Evolutionary conservation across 2,888 invertebrate genomes (phyloP).

Genomic region (Plusia festucae): DNA sequence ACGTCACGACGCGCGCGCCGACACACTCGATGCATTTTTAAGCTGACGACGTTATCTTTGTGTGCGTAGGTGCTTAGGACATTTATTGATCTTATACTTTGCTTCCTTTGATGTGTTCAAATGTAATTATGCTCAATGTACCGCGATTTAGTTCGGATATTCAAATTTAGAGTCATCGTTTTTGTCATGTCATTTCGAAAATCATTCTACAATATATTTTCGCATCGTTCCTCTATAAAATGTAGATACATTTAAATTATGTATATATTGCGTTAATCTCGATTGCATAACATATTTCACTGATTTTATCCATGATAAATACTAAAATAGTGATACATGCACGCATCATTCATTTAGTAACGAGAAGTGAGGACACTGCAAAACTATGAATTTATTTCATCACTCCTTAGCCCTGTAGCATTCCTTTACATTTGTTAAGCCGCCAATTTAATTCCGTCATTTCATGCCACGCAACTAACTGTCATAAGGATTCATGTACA

Average conservation of each 20-base stretch:
- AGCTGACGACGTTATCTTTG: conserved; percentile 55
- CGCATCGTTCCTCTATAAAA: conserved; percentile 44
- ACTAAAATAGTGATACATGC: conserved; percentile 34
- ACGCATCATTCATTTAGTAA: conserved; percentile 33
- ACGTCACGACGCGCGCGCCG: conserved; percentile 32
- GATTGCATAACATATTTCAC: conserved; percentile 58
- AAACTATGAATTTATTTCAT: conserved; percentile 30
- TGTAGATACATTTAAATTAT: conserved; percentile 48
- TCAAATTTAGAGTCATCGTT: conserved; percentile 56
- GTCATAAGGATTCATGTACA: conserved; percentile 18
- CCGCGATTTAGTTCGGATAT: conserved; percentile 67
- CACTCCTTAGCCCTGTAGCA: conserved; percentile 46
- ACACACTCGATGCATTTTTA: conserved; percentile 64
- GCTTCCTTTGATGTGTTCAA: conserved; percentile 87
- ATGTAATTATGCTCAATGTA: conserved; percentile 83
- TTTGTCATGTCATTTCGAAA: conserved; percentile 45
- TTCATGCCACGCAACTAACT: conserved; percentile 35
- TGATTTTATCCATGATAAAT: conserved; percentile 49
- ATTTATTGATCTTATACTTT: conserved; percentile 70
- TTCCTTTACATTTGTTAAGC: conserved; percentile 40
- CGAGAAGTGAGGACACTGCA: conserved; percentile 28
- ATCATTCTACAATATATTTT: conserved; percentile 39
- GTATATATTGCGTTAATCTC: conserved; percentile 56
- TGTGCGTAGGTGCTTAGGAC: conserved; percentile 69
- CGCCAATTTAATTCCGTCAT: conserved; percentile 23